Base-by-base conservation (phyloP, 23 tunicate genomes). In the Phallusia fumigata region DNA sequence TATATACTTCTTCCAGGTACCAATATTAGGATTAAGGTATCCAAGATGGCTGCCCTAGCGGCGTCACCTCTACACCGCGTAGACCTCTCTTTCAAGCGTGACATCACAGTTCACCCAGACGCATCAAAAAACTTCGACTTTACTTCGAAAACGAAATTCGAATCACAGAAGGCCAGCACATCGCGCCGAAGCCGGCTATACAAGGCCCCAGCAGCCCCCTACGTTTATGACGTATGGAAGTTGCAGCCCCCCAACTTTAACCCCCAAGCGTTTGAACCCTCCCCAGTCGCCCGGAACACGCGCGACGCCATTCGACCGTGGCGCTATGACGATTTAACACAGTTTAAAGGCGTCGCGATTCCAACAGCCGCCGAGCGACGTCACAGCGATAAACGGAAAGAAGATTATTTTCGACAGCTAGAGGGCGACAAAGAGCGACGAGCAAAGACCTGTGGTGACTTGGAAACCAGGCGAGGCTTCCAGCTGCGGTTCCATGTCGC, bases 231-330 rank as follows among this genome's bases (percentile, higher is more conserved):
- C 84, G 77, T 91, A 16, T 91, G 90, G 90, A 86, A 52, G 21
- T 77, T 91, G 35, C 84, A 82, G 65, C 96, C 96, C 36, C 96
- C 90, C 10, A 79, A 91, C 65, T 91, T 91, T 58, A 91, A 91
- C 77, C 87, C 96, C 30, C 90, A 91, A 83, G 90, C 90, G 18
- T 91, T 91, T 53, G 87, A 79, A 52, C 74, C 87, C 21, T 28
- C 69, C 24, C 90, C 90, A 19, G 34, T 65, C 19, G 49, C 80
- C 51, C 31, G 87, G 31, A 86, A 79, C 35, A 26, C 73, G 0
- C 52, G 78, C 47, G 87, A 72, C 31, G 76, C 85, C 26, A 82
- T 78, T 0, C 64, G 78, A 32, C 89, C 89, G n/a, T 84, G 81
- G 86, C 78, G 47, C 36, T 69, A 65, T 22, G 73, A 64, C 51